Percentiles rank a stretch among this genome's conserved stretches.
phyloP scores from a whole-genome alignment of 1,140 invertebrate species.

The Leptoteleia sp. region DNA sequence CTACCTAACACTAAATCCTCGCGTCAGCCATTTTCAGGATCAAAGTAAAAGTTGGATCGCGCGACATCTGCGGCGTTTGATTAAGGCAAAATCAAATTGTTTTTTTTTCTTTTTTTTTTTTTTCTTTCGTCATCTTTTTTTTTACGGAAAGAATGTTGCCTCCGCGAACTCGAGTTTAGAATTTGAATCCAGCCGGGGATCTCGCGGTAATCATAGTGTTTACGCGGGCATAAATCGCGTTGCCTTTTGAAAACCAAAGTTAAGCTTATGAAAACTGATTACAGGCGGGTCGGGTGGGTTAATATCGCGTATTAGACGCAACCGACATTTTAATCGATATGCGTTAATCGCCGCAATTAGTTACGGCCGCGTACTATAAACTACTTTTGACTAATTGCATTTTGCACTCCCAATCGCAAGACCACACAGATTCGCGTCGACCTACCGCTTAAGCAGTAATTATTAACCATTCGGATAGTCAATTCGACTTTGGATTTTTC shows the following conservation, averaged over 20 bases:
- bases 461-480: slow-evolving; percentile 72
- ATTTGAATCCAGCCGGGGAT: slow-evolving; percentile 1
- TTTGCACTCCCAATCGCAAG: slow-evolving; percentile 69
- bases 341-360: slow-evolving; percentile 69
- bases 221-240: slow-evolving; percentile 4
- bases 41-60: slow-evolving; percentile 27
- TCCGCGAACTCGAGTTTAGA: neutral
- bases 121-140: no score
- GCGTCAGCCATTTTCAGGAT: slow-evolving; percentile 25
- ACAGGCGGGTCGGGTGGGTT: slow-evolving; percentile 21
- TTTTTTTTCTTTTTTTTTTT: no score
- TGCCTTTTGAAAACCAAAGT: slow-evolving; percentile 3
- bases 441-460: slow-evolving; percentile 73
- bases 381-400: slow-evolving; percentile 73
- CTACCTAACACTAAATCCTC: slow-evolving; percentile 23
- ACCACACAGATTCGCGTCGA: slow-evolving; percentile 68
- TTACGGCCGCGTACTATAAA: slow-evolving; percentile 68
- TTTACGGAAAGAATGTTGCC: neutral
- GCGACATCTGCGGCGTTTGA: neutral
- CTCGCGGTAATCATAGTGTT: slow-evolving; percentile 6
- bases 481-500: slow-evolving; percentile 69
- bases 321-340: slow-evolving; percentile 49
- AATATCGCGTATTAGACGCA: slow-evolving; percentile 40
- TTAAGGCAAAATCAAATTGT: slow-evolving; percentile 3
- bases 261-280: slow-evolving; percentile 16